Evolutionary conservation across 2,888 invertebrate genomes (phyloP).

Genomic region (Noctuana brunneofusca): DNA sequence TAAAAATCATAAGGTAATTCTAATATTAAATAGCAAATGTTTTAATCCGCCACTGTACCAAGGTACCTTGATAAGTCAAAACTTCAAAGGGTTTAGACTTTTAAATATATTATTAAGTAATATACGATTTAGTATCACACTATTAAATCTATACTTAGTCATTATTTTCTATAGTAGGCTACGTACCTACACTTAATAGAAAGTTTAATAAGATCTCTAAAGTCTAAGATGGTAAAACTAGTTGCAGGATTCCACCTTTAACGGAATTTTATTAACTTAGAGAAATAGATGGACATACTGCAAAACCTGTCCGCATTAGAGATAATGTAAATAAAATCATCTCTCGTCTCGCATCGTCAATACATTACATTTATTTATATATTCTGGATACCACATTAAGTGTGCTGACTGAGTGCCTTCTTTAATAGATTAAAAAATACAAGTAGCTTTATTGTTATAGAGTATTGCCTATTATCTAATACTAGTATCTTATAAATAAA

Average conservation of each 20-base stretch:
- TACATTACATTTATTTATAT: too few species aligned
- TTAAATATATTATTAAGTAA: too few species aligned
- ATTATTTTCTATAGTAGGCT: background rate
- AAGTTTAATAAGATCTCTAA: conserved; percentile 10
- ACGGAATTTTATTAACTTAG: conserved; percentile 7
- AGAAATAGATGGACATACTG: conserved; percentile 3
- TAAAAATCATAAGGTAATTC: too few species aligned
- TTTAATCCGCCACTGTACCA: too few species aligned
- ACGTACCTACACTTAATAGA: background rate
- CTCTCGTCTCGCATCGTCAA: too few species aligned
- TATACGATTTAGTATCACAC: background rate
- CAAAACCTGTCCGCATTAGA: conserved; percentile 1
- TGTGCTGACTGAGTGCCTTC: too few species aligned
- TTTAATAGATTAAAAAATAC: too few species aligned
- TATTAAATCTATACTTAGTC: background rate
- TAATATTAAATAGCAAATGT: too few species aligned
- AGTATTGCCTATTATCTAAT: too few species aligned
- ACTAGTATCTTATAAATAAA: background rate
- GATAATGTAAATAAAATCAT: background rate
- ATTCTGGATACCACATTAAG: too few species aligned
- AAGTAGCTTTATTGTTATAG: background rate
- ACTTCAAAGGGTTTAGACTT: too few species aligned
- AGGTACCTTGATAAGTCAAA: too few species aligned
- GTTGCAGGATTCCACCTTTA: conserved; percentile 2
- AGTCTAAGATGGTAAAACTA: conserved; percentile 6